Evolutionary conservation across 2,888 invertebrate species (phyloP), one percentile per base, ranked within the genome.

Genomic region (Tinea semifulvella): DNA sequence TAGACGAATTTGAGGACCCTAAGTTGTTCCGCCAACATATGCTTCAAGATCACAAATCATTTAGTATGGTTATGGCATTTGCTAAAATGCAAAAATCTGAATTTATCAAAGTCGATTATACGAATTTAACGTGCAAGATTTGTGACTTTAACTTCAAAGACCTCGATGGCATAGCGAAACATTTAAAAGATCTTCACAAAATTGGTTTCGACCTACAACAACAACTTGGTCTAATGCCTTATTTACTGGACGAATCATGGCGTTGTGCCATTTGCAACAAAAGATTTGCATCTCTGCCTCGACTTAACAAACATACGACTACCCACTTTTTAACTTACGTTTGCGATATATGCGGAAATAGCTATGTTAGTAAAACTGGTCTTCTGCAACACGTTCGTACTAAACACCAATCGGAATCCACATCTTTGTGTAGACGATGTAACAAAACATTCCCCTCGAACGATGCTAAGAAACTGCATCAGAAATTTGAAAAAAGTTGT

Each of bases 391-490:
- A 79, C 43, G 60, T 70, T 1, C 61, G 58, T 38, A 67, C 65
- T 46, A 59, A 50, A 4, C 79, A 79, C 50, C 56, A 56, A 50
- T 67, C 0, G 66, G 61, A 0, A 64, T 62, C 3, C 50, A 60
- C 74, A 47, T 73, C 69, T 0, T 54, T 60, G 0, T 79, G 77
- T 52, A 68, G 68, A 47, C 61, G 60, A 10, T 79, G 77, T 45
- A 60, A 63, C 1, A 71, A 69, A 44, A 61, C 65, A 0, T 79
- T 79, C 48, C 74, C 79, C 0, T 68, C 60, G 0, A 71, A 74
- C 65, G 74, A 77, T 20, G 76, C 73, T 0, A 77, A 75, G 45
- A 70, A 74, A 47, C 62, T 61, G 5, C 79, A 79, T 47, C 57
- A 69, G 0, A 52, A 71, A 0, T 64, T 64, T 0, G 70, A 72